Conservation (phyloP, 2,797 vertebrate genomes). For the Cirrhinus mrigala region DNA sequence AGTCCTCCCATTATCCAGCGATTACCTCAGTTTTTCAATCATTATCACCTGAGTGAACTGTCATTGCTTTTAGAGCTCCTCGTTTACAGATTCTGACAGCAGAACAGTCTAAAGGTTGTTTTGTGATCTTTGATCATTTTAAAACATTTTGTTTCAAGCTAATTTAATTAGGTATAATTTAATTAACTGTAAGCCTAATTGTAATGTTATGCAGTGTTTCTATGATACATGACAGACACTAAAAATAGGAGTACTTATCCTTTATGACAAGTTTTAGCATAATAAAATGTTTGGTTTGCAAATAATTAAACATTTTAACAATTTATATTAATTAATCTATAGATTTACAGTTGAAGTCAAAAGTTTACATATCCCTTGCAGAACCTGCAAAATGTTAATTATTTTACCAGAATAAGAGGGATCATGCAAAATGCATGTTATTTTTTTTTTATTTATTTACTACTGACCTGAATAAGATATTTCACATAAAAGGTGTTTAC, state of each 20-base stretch:
- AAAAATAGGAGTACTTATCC: background rate
- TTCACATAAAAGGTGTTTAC: too few relatives aligned
- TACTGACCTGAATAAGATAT: too few relatives aligned
- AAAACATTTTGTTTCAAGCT: background rate
- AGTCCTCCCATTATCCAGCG: background rate
- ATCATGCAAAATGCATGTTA: too few relatives aligned
- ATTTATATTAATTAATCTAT: background rate
- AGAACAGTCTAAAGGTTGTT: conserved; percentile 23
- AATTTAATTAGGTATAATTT: background rate
- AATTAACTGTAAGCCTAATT: background rate
- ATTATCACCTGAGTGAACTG: background rate
- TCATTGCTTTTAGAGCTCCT: background rate
- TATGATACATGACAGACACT: background rate
- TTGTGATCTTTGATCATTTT: conserved; percentile 24
- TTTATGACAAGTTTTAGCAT: background rate
- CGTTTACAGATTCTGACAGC: background rate
- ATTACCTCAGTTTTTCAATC: background rate
- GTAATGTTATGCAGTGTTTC: background rate
- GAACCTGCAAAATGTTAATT: too few relatives aligned
- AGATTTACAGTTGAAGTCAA: background rate
- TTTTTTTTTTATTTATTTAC: too few relatives aligned
- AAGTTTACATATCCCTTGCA: too few relatives aligned
- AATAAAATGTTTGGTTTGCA: background rate
- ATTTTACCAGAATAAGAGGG: too few relatives aligned
- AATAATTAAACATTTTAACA: background rate